phyloP scores from a whole-genome alignment of 2,113 vertebrate species.

The Dendropsophus ebraccatus region DNA sequence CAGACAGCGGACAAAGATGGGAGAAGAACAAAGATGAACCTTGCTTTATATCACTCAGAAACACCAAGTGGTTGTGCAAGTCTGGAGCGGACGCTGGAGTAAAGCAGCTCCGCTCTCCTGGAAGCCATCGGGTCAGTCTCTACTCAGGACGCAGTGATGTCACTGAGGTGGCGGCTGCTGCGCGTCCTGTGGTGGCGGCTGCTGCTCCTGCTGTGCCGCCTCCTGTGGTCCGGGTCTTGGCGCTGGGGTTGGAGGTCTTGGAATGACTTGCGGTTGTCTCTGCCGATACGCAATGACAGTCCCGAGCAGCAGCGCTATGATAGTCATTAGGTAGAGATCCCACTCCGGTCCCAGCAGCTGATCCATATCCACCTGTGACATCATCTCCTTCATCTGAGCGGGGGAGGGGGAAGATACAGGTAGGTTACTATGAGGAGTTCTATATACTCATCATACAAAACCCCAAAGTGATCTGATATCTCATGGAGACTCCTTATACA shows the following conservation, averaged over 20 bases:
- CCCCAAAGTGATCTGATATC: too few relatives aligned
- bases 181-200: constrained; percentile 71
- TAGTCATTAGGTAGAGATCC: constrained; percentile 99
- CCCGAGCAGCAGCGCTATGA: constrained; percentile 92
- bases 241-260: constrained; percentile 64
- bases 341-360: constrained; percentile 95
- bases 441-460: too few relatives aligned
- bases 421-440: too few relatives aligned
- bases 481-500: too few relatives aligned
- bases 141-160: constrained; percentile 54
- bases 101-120: neutral
- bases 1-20: neutral
- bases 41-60: neutral
- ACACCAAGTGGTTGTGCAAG: neutral
- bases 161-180: constrained; percentile 58
- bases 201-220: constrained; percentile 67
- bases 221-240: constrained; percentile 72
- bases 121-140: constrained; percentile 32
- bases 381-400: constrained; percentile 82
- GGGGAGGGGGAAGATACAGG: neutral
- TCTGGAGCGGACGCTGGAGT: neutral
- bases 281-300: constrained; percentile 96
- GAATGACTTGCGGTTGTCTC: constrained; percentile 88
- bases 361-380: constrained; percentile 92
- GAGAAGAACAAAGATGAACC: neutral